Base-by-base conservation (phyloP, 92 coral and sea anemone genomes). In the Phymanthus crucifer region DNA sequence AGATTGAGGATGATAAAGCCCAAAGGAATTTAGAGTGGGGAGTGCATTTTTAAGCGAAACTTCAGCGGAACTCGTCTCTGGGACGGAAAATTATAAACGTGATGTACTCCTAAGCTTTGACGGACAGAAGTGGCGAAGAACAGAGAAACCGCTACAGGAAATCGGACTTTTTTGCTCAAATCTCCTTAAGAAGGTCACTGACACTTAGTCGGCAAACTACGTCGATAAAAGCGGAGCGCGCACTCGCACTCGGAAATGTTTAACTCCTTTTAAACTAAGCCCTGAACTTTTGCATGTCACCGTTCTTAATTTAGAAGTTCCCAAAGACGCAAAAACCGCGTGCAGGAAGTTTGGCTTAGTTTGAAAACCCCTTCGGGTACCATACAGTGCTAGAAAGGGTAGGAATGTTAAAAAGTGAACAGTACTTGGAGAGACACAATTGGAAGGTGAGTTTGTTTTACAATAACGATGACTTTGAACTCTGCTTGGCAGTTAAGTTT, bases 141-240 rank as follows among this genome's bases (percentile, higher is more conserved):
- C 64, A 54, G 10, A 54, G 64, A 54, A 21, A 54, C 64, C 64
- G 64, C 64, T 24, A 54, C 64, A 54, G 64, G 64, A 54, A 54
- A 54, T 54, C 64, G 64, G 64, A 24, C 27, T 54, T 54, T 54
- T 54, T 29, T 54, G 10, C 64, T 54, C 27, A 54, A 54, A 24
- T 54, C 64, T 54, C 27, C 27, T n/a, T 54, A 54, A 54, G 64
- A 54, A 54, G 64, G 64, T 54, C 64, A 54, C 24, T 54, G 64
- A 54, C 64, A 54, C n/a, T 54, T 54, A 29, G 64, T 21, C 24
- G 64, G 64, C 26, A 54, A 21, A 54, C 6, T 19, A 21, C 27
- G 26, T 54, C 64, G 64, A 24, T 54, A 54, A 54, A 54, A 54
- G 64, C 64, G 6, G 26, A 21, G 64, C 31, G 27, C 6, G 64